phyloP scores from a whole-genome alignment of 1,140 invertebrate genomes.

The Eriocheir sinensis region DNA sequence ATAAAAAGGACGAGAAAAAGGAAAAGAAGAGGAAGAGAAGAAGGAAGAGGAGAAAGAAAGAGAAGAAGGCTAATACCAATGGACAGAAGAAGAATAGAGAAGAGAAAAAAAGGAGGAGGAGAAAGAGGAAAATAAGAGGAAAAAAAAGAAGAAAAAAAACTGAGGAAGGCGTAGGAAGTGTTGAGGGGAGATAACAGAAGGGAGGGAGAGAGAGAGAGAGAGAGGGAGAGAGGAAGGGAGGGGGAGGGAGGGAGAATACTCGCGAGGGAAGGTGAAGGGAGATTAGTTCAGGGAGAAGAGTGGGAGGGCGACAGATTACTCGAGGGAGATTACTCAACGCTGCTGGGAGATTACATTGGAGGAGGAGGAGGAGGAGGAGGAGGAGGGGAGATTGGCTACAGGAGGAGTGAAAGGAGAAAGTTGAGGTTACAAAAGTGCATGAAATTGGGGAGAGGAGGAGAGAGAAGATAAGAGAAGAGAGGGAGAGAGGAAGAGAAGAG shows the following conservation, averaged over 20 bases:
- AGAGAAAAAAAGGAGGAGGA: not conserved
- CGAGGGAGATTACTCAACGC: not conserved
- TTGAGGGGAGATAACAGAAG: not conserved
- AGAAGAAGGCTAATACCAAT: not conserved
- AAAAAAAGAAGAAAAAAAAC: not conserved
- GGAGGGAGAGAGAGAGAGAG: not conserved
- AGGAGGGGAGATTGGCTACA: not conserved
- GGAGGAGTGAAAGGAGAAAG: not conserved
- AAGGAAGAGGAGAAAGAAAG: not conserved
- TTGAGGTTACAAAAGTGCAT: not conserved
- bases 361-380: not conserved
- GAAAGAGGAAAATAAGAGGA: not conserved
- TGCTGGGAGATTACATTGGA: not conserved
- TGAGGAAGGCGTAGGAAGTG: not conserved
- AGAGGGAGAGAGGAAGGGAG: not conserved
- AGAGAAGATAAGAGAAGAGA: not conserved
- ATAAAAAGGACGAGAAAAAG: not conserved
- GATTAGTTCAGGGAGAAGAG: too few relatives aligned
- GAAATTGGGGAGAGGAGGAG: slow-evolving; percentile 18
- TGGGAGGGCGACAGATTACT: not conserved
- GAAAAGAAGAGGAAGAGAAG: not conserved
- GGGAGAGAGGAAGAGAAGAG: slow-evolving; percentile 42
- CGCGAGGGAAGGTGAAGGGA: too few relatives aligned
- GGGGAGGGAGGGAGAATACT: not conserved
- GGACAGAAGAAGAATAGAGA: not conserved